Evolutionary conservation across 2,797 vertebrate genomes (phyloP), one percentile per base, ranked within the genome.

Genomic region (Periophthalmus magnuspinnatus): DNA sequence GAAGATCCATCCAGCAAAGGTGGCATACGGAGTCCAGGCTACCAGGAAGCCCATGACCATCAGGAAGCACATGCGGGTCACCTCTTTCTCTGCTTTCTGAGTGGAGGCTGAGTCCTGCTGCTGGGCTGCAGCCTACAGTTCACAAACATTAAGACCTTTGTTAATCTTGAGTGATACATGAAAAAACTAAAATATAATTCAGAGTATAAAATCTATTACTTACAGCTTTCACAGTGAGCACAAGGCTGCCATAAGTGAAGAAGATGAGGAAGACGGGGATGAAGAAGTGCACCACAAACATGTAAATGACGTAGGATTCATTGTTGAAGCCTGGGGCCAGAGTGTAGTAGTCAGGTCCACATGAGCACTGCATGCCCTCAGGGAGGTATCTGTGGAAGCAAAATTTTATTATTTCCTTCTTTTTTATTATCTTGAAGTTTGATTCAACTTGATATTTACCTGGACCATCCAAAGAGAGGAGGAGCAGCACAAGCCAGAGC

Each of bases 1-100:
- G 72, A 95, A 94, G 81, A 95, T 93, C 81, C 93, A 95, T 72
- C 91, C 93, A 70, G 95, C 92, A 72, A 95, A 82, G 1, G 84
- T 88, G 0, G 95, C 94, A 5, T 94, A 95, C 69, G 95, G 95
- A 0, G 85, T 75, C 50, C 94, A 95, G 24, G 95, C 95, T 14
- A 93, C 14, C 72, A 95, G 76, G 80, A 95, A 95, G 50, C 94
- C 94, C 0, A 91, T 62, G 11, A 95, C 93, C 94, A 95, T 95
- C 68, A 95, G 82, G 78, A 95, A 72, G 61, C 94, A 94, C 94
- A 94, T 95, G 22, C 88, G 91, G 5, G 94, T 95, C 64, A 95
- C 95, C 82, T 96, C 94, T 67, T 78, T 88, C 87, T 95, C 94
- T 0, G 94, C 95, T 78, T 95, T 95, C 91, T 95, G 95, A 0